Percentiles rank a stretch among this genome's conserved stretches.
phyloP scores from a whole-genome alignment of 1,140 invertebrate species.

The Thaumetopoea pityocampa region DNA sequence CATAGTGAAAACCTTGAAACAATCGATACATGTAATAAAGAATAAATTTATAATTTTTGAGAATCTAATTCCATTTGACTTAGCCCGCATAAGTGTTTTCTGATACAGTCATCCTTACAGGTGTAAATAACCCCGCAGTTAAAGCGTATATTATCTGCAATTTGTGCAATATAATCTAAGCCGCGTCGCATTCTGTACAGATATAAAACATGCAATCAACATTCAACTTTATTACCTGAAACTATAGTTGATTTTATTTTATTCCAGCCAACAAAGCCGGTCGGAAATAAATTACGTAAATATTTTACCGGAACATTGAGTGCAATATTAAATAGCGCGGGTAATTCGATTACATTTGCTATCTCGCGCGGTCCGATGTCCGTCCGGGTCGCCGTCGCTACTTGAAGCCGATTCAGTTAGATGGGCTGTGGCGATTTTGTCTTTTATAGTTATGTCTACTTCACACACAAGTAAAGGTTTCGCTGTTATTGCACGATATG shows the following conservation, averaged over 20 bases:
- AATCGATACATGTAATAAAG: too few relatives aligned
- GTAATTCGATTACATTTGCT: constrained; percentile 51
- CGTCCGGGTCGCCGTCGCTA: constrained; percentile 46
- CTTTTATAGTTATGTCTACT: constrained; percentile 25
- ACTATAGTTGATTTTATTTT: constrained; percentile 12
- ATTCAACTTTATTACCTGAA: constrained; percentile 6
- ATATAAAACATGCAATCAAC: constrained; percentile 8
- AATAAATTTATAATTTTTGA: too few relatives aligned
- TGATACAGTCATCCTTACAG: too few relatives aligned
- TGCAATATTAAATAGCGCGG: constrained; percentile 53
- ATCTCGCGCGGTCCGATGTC: constrained; percentile 38
- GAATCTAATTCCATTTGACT: too few relatives aligned
- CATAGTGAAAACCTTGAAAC: too few relatives aligned
- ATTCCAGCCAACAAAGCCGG: constrained; percentile 22
- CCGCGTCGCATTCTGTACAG: too few relatives aligned
- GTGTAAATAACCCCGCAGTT: too few relatives aligned
- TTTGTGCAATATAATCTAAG: too few relatives aligned
- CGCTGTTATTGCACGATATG: constrained; percentile 11
- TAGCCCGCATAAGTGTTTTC: too few relatives aligned
- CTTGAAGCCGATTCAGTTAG: constrained; percentile 33
- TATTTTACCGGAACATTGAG: constrained; percentile 49
- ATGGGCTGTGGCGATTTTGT: constrained; percentile 24
- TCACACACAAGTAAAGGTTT: constrained; percentile 13
- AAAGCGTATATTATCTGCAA: too few relatives aligned
- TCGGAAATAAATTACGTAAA: constrained; percentile 41